These are phyloP conservation scores for Psylliodes chrysocephalus DNA, from an alignment of 2,888 invertebrate species.

Conservation along the genomic window DNA sequence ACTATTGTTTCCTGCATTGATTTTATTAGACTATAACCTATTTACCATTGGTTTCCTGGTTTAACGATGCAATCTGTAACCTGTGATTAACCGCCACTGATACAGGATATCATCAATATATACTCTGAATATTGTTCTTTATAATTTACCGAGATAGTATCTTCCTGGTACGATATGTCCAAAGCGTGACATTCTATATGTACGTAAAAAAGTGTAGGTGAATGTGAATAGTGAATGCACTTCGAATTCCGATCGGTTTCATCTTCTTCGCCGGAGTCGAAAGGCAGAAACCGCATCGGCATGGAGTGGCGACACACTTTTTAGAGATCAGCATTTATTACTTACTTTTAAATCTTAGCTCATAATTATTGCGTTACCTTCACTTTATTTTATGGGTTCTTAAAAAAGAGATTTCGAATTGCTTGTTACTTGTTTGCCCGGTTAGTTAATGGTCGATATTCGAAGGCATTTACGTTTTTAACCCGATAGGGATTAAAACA, in stretches of 20 bases:
- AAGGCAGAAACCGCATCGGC: neutral
- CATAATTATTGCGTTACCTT: neutral
- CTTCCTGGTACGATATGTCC: no score
- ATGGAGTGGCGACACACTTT: neutral
- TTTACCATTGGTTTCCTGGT: no score
- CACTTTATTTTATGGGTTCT: slow-evolving; percentile 1
- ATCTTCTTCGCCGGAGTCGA: slow-evolving; percentile 2
- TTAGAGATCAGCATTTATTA: neutral
- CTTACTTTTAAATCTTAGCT: neutral
- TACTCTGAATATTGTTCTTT: no score
- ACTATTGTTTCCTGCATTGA: no score
- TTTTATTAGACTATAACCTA: no score
- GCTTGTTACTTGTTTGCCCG: neutral
- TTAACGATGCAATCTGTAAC: no score
- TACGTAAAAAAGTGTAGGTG: neutral
- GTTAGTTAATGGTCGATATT: neutral
- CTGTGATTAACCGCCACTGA: no score
- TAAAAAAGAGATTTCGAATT: neutral
- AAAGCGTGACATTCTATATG: no score
- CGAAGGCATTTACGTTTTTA: no score
- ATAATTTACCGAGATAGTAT: no score
- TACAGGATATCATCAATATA: no score
- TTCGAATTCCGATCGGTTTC: slow-evolving; percentile 20
- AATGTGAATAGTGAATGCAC: slow-evolving; percentile 2
- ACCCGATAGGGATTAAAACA: no score